Evolutionary conservation across 2,113 vertebrate species (phyloP), one percentile per base, ranked within the genome.

Genomic region (Vulpes lagopus): DNA sequence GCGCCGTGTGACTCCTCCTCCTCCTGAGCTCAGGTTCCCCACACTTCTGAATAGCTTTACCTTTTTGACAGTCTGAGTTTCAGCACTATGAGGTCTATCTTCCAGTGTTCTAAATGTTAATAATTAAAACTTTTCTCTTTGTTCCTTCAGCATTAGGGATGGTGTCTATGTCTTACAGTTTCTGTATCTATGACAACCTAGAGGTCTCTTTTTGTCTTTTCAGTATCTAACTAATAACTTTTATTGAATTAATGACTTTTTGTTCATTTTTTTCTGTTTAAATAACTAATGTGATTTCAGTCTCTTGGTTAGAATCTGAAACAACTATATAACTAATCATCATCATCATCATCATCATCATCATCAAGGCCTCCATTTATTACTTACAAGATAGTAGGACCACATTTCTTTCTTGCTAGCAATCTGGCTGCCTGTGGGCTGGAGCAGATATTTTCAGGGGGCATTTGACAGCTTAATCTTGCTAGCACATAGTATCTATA

Each of bases 221-320:
- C 16, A 59, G 25, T 83, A 43, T 11, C 32, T 57, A 94, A 43
- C 85, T 80, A 74, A 80, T 49, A 94, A 59, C 12, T 81, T 94
- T 89, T 80, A n/a, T 19, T 51, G 27, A 96, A 81, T 69, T 96
- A 67, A 65, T 1, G 57, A 17, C n/a, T 81, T 95, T 64, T 67
- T 82, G 49, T 64, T 73, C 89, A 84, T 67, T 55, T 76, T 11
- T 79, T 88, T 43, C 11, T 85, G 35, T 80, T 89, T 89, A 92
- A 49, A 79, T 95, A 71, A 59, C 60, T 27, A 11, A 6, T 67
- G 3, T 95, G 30, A 67, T 51, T 79, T 97, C 38, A 91, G 17
- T 83, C 38, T 87, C 32, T 65, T 96, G 51, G 25, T 27, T 69
- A 43, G 23, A 88, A 74, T 74, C 35, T 59, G 53, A 95, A 83